phyloP scores from a whole-genome alignment of 30 jellyfish, hydroid and myxozoan species.

The Rhopilema esculentum region DNA sequence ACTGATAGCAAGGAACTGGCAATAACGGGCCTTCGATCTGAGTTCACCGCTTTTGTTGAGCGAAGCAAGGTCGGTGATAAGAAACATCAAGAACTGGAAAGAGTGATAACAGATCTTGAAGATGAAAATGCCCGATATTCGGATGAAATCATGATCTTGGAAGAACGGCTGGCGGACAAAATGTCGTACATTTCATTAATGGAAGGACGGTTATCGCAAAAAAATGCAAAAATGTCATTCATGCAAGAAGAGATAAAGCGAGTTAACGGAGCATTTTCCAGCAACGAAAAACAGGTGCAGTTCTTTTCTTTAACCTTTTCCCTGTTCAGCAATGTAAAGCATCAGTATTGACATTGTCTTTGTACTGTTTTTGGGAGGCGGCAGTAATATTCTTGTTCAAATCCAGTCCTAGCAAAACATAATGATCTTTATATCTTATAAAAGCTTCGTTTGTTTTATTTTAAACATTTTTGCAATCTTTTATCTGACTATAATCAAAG shows the following conservation, averaged over 20 bases:
- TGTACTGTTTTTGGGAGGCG: too few species aligned
- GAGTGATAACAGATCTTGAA: conserved; percentile 70
- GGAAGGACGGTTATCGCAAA: conserved; percentile 79
- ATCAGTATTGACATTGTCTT: too few species aligned
- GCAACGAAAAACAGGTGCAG: conserved; percentile 60
- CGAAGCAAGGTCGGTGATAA: conserved; percentile 76
- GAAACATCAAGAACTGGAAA: conserved; percentile 85
- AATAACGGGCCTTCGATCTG: conserved; percentile 81
- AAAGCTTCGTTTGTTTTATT: too few species aligned
- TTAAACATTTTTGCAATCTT: too few species aligned
- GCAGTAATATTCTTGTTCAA: too few species aligned
- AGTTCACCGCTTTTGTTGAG: conserved; percentile 79
- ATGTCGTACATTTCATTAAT: conserved; percentile 65
- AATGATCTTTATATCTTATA: too few species aligned
- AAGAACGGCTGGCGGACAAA: conserved; percentile 83
- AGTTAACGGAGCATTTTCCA: background rate
- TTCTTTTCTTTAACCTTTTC: background rate
- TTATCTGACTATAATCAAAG: too few species aligned
- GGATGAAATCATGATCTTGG: conserved; percentile 79
- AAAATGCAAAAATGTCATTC: conserved; percentile 60
- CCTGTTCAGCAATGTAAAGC: too few species aligned
- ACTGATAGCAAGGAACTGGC: background rate
- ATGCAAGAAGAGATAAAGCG: conserved; percentile 69
- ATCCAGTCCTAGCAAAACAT: too few species aligned
- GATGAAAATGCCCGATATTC: conserved; percentile 80